Percentiles rank a stretch among this genome's conserved stretches.
phyloP scores from a whole-genome alignment of 2,888 invertebrate genomes.

The Anthrax anthrax region DNA sequence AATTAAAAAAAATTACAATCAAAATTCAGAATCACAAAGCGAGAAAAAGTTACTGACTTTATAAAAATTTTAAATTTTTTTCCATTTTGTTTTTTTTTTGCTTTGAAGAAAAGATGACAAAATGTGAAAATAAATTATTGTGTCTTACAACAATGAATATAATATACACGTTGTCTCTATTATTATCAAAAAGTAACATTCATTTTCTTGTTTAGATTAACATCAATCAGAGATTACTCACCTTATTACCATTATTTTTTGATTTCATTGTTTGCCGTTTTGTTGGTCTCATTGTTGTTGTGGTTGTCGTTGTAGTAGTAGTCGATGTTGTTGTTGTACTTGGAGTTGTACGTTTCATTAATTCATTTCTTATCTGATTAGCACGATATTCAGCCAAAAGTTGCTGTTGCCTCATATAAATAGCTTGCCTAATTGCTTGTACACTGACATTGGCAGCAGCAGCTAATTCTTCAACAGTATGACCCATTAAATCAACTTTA shows the following conservation, averaged over 20 bases:
- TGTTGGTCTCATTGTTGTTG: slow-evolving; percentile 27
- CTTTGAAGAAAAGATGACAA: too few species aligned
- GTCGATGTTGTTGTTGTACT: slow-evolving; percentile 44
- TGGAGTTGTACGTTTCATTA: slow-evolving; percentile 35
- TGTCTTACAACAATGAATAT: too few species aligned
- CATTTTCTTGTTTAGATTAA: too few species aligned
- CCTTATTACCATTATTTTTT: slow-evolving; percentile 20
- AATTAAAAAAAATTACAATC: too few species aligned
- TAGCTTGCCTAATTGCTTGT: slow-evolving; percentile 62
- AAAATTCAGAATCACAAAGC: too few species aligned
- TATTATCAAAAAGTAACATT: too few species aligned
- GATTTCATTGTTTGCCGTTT: slow-evolving; percentile 20
- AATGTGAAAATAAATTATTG: too few species aligned
- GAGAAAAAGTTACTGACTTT: too few species aligned
- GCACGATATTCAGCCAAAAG: slow-evolving; percentile 41
- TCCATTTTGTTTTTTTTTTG: too few species aligned
- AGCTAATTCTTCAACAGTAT: slow-evolving; percentile 40
- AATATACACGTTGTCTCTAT: too few species aligned
- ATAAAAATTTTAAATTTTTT: too few species aligned
- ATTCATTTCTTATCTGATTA: slow-evolving; percentile 18
- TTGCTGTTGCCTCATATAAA: slow-evolving; percentile 55
- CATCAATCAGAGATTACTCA: too few species aligned
- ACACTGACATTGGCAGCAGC: slow-evolving; percentile 65
- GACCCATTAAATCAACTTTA: slow-evolving; percentile 27
- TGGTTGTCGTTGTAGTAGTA: slow-evolving; percentile 22